Percentiles rank a stretch among this genome's conserved stretches.
These are phyloP conservation scores for Spodoptera litura DNA, from an alignment of 1,140 invertebrate species.

Conservation along the genomic window DNA sequence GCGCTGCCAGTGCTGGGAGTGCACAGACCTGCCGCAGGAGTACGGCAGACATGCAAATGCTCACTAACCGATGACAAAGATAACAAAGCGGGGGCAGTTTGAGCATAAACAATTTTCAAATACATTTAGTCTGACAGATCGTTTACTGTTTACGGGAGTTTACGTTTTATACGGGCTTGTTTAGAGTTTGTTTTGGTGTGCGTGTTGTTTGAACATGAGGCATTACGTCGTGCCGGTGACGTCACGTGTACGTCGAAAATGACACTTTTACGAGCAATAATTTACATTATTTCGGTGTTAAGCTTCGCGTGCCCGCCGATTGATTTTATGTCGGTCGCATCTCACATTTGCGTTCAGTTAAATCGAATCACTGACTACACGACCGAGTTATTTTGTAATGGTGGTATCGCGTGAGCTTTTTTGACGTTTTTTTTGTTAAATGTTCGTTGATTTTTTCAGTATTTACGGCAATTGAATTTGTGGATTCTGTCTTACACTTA, in stretches of 20 bases:
- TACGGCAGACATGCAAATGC: conserved; percentile 72
- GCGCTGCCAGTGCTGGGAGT: background rate
- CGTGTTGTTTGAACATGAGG: conserved; percentile 13
- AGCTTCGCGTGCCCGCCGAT: conserved; percentile 81
- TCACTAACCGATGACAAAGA: conserved; percentile 71
- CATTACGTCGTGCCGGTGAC: conserved; percentile 60
- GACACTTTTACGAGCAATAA: conserved; percentile 84
- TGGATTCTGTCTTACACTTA: conserved; percentile 11
- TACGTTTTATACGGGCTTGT: conserved; percentile 47
- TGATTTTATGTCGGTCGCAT: conserved; percentile 82
- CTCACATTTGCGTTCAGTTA: conserved; percentile 76
- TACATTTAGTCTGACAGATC: conserved; percentile 36
- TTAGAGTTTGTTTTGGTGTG: conserved; percentile 59
- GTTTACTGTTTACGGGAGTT: conserved; percentile 52
- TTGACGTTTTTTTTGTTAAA: conserved; percentile 48
- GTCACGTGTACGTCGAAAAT: conserved; percentile 80
- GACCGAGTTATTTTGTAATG: conserved; percentile 81
- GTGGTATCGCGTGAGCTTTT: conserved; percentile 74
- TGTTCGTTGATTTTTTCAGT: conserved; percentile 38
- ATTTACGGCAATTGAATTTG: background rate
- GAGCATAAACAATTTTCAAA: conserved; percentile 65
- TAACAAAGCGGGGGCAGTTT: conserved; percentile 74
- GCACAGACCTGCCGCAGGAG: conserved; percentile 46
- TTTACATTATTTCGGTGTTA: conserved; percentile 83
- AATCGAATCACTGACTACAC: conserved; percentile 81